A percentile compares a stretch with the other conserved stretches of the same genome.
These are phyloP conservation scores for Sericinus montela DNA, from an alignment of 2,888 invertebrate genomes.

Conservation along the genomic window DNA sequence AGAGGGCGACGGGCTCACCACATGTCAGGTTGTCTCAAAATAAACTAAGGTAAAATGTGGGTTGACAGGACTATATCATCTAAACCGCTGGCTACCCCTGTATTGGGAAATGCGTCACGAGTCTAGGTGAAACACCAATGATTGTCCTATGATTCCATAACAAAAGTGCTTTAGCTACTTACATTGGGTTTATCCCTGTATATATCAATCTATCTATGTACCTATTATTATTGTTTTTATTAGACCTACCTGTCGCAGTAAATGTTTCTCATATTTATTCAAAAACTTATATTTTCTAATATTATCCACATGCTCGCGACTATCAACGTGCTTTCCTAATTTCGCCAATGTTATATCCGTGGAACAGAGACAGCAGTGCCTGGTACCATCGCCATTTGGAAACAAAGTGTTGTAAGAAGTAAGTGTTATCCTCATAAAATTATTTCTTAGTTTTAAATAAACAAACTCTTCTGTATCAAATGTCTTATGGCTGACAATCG, in stretches of 20 bases:
- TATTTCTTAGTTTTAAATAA: slow-evolving; percentile 29
- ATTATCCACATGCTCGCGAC: slow-evolving; percentile 26
- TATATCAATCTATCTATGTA: too few species aligned
- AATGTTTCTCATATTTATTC: slow-evolving; percentile 31
- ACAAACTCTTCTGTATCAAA: slow-evolving; percentile 28
- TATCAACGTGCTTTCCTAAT: slow-evolving; percentile 22
- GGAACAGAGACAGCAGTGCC: slow-evolving; percentile 29
- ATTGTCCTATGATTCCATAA: too few species aligned
- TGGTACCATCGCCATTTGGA: slow-evolving; percentile 24
- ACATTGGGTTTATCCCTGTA: too few species aligned
- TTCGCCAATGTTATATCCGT: background rate
- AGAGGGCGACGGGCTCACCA: too few species aligned
- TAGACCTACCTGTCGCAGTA: slow-evolving; percentile 39
- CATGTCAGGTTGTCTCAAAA: too few species aligned
- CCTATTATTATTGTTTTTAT: too few species aligned
- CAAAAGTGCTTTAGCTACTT: too few species aligned
- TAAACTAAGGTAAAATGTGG: too few species aligned
- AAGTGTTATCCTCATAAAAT: slow-evolving; percentile 24
- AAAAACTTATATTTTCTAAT: slow-evolving; percentile 30
- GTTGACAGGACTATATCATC: too few species aligned
- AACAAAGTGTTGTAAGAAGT: slow-evolving; percentile 27
- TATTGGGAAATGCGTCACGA: too few species aligned
- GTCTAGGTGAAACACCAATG: too few species aligned
- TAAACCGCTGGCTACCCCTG: too few species aligned
- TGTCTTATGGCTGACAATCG: slow-evolving; percentile 3